Base-by-base conservation (phyloP, 2,888 invertebrate species). In the Oscheius sp. region DNA sequence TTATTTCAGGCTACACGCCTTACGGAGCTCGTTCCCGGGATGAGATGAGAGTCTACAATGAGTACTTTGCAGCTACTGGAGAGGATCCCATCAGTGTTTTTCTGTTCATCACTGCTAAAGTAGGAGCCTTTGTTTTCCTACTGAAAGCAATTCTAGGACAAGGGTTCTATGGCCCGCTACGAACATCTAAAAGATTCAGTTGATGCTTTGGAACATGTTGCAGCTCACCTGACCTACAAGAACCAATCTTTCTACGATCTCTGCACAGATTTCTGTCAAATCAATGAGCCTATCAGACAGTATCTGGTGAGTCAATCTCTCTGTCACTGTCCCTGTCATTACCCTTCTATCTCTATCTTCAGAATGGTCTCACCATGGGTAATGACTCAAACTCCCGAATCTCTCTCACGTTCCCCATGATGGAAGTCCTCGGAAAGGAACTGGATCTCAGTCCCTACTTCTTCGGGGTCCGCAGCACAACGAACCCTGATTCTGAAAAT, bases 221-320 rank as follows among this genome's bases (percentile, higher is more conserved):
- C 81, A 11, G 60, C 58, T 32, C 77, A 83, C 32, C 73, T 87
- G 3, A 79, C 80, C 1, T 77, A 80, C 35, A 78, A 76, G 11
- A 81, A 81, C 47, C 76, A 77, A 13, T 70, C 79, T 2, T 87
- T 85, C 75, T 83, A 84, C 58, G 74, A 81, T 62, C 77, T 87
- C 58, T 87, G 87, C 77, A 78, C 82, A 21, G 85, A 86, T 76
- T 86, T 87, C 66, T 87, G 87, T 72, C 78, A 82, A 63, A 75
- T 87, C 13, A 87, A 87, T 58, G 87, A 87, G 68, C 86, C 87
- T 2, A 79, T 87, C 13, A 68, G 85, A 51, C 86, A 85, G 72
- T 87, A 82, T 63, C 77, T 80, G 48, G 86, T 86, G 47, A 66
- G 79, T 75, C 1, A 29, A 29, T 55, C 2, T 11, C 33, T 55